A percentile compares a stretch with the other conserved stretches of the same genome.
phyloP scores from a whole-genome alignment of 2,888 invertebrate genomes.

The Lathronympha strigana region DNA sequence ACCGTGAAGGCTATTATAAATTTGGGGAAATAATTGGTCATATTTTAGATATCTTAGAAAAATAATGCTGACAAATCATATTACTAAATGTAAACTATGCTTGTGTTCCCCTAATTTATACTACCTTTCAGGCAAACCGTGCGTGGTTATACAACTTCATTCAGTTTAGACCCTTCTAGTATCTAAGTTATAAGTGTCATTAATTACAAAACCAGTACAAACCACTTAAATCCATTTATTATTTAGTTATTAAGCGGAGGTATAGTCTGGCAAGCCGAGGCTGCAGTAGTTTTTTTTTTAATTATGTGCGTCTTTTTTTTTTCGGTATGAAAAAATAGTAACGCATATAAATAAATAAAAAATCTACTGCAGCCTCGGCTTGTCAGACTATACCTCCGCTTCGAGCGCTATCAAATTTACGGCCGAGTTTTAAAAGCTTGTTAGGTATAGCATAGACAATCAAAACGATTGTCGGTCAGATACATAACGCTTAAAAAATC shows the following conservation, averaged over 20 bases:
- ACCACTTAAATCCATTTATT: constrained; percentile 16
- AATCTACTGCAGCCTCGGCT: no score
- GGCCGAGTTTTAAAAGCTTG: constrained; percentile 9
- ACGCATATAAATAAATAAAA: no score
- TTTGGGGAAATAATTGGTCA: neutral
- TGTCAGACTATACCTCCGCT: no score
- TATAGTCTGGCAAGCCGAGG: no score
- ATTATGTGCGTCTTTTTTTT: no score
- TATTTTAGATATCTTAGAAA: neutral
- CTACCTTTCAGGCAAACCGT: neutral
- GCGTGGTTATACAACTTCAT: constrained; percentile 7
- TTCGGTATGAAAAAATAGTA: no score
- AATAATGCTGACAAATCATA: neutral
- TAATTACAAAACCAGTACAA: constrained; percentile 13
- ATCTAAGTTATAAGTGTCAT: constrained; percentile 3
- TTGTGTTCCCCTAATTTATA: constrained; percentile 9
- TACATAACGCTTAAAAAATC: constrained; percentile 1
- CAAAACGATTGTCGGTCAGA: neutral
- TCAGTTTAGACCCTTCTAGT: neutral
- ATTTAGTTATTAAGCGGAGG: neutral
- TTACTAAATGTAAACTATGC: neutral
- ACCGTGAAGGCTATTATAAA: neutral
- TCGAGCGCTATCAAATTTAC: neutral
- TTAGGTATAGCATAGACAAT: neutral
- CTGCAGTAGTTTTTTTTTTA: no score